A percentile compares a stretch with the other conserved stretches of the same genome.
These are phyloP conservation scores for Cinclus mexicanus DNA, from an alignment of 2,113 vertebrate genomes.

Conservation along the genomic window DNA sequence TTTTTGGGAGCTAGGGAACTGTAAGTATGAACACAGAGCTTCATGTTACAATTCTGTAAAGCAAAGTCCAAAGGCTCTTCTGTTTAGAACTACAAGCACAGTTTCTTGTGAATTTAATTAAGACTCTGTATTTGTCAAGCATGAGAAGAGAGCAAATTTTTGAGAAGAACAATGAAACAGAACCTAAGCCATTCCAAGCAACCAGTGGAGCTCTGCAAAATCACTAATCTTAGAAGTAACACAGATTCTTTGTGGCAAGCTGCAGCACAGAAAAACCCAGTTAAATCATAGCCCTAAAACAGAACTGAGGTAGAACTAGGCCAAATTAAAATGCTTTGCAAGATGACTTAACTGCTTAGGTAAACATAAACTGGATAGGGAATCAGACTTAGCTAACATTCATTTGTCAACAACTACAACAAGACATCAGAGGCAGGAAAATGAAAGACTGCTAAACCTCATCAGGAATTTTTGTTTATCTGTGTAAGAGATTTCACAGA, in stretches of 20 bases:
- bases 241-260: conserved; percentile 1
- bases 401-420: neutral
- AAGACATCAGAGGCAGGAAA: neutral
- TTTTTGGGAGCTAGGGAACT: neutral
- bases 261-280: neutral
- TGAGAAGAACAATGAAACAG: conserved; percentile 54
- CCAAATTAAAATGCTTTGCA: neutral
- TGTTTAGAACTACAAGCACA: conserved; percentile 40
- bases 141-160: conserved; percentile 15
- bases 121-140: conserved; percentile 41
- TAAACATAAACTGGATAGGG: neutral
- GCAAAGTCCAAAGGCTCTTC: conserved; percentile 14
- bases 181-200: conserved; percentile 33
- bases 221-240: conserved; percentile 28
- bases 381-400: neutral
- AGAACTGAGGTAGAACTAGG: neutral
- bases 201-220: conserved; percentile 21
- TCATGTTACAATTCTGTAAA: conserved; percentile 24
- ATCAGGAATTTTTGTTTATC: conserved; percentile 1
- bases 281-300: neutral
- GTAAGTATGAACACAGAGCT: neutral
- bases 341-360: neutral
- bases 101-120: conserved; percentile 63
- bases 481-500: neutral
- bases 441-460: neutral